Percentiles rank a stretch among this genome's conserved stretches.
Conservation (phyloP, 2,888 invertebrate species). For the Drosophila birchii region DNA sequence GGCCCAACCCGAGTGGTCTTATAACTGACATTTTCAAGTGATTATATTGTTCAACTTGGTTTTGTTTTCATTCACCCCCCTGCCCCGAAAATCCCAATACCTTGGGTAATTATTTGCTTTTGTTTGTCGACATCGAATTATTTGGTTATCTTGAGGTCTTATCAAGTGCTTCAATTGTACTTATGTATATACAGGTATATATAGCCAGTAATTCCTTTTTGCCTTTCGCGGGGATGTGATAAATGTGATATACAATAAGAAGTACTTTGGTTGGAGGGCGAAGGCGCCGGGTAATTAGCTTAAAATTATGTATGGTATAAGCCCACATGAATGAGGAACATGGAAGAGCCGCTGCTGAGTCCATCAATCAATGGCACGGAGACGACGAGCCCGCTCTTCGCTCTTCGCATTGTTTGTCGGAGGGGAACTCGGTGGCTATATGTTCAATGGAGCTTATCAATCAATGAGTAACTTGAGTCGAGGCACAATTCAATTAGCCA, state of each 20-base stretch:
- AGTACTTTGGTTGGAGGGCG: slow-evolving; percentile 30
- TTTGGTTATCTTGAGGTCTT: slow-evolving; percentile 68
- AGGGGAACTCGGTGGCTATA: slow-evolving; percentile 3
- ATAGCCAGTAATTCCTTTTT: slow-evolving; percentile 17
- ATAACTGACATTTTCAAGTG: slow-evolving; percentile 70
- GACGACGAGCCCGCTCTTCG: slow-evolving; percentile 28
- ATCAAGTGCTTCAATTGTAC: slow-evolving; percentile 63
- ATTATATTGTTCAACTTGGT: slow-evolving; percentile 57
- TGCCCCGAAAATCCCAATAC: not conserved
- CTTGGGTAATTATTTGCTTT: slow-evolving; percentile 44
- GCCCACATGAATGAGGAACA: slow-evolving; percentile 11
- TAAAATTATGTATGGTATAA: slow-evolving; percentile 41
- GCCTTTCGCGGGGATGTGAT: slow-evolving; percentile 17
- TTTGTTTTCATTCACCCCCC: slow-evolving; percentile 8
- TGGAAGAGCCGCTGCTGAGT: slow-evolving; percentile 10
- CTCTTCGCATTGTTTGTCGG: slow-evolving; percentile 25
- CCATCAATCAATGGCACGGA: slow-evolving; percentile 44
- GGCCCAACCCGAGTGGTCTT: slow-evolving; percentile 32
- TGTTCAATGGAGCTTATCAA: slow-evolving; percentile 35
- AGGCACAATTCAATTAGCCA: slow-evolving; percentile 35
- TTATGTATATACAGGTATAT: not conserved
- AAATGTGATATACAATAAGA: slow-evolving; percentile 26
- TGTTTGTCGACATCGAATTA: slow-evolving; percentile 59
- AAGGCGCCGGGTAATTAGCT: slow-evolving; percentile 61
- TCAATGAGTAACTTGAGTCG: slow-evolving; percentile 28